Evolutionary conservation across 1,140 invertebrate species (phyloP), one percentile per base, ranked within the genome.

Genomic region (Lepidurus arcticus): DNA sequence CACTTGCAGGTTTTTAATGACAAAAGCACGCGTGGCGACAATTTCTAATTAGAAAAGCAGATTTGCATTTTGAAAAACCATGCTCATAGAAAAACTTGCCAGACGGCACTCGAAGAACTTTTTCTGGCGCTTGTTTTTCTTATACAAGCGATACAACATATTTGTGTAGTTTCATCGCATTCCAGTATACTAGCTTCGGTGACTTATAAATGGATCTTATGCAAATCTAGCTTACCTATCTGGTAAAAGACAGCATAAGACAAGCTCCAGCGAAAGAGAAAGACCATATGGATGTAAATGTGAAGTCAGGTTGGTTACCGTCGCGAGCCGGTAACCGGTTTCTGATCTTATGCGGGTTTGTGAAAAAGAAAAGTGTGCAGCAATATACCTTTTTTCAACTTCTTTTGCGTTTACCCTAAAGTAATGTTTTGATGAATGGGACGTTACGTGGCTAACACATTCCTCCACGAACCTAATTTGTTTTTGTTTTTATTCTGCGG

Each of bases 391-490:
- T 65, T 13, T 65, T 13, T 13, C 21, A 16, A 13, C 8, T 16
- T 13, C 53, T 11, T n/a, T n/a, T 1, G 13, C 53, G 16, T 65
- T 9, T 65, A n/a, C 16, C 53, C 53, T 65, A 65, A 65, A 21
- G 53, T 65, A 65, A 65, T 9, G 13, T 65, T 65, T 65, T 65
- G 53, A 65, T 65, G 53, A 65, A 65, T 65, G 53, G 47, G 53
- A 65, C 21, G 16, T 65, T 65, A 65, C 21, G 21, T 16, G 7
- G 53, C 53, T 65, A 9, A 21, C 53, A 16, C 53, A 65, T 65
- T 65, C 53, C 53, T 65, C 13, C 21, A 13, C 21, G 53, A 16
- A 65, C 53, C 53, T 47, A 47, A 47, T 47, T 47, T 47, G 45
- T 47, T 47, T 47, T 47, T 47, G 16, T 47, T 47, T 47, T 47